These are phyloP conservation scores for Arvicanthis niloticus DNA, from an alignment of 2,113 vertebrate genomes.

Conservation along the genomic window DNA sequence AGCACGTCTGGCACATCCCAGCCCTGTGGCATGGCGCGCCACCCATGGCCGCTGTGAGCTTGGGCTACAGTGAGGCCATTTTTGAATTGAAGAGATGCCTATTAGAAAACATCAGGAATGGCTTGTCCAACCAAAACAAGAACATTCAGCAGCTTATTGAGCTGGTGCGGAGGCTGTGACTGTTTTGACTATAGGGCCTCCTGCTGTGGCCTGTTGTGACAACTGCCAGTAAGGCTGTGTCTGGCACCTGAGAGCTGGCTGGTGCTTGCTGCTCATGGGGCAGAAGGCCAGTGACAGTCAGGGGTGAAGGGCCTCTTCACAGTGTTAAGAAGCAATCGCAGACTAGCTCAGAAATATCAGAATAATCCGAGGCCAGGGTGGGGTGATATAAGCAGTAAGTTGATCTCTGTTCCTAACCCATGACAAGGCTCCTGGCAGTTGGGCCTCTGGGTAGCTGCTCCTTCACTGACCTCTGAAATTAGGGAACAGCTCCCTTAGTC, in stretches of 20 bases:
- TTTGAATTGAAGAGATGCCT: conserved; percentile 83
- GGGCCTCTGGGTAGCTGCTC: not conserved
- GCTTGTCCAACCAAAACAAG: conserved; percentile 73
- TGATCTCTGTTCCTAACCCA: not conserved
- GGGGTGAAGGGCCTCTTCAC: not conserved
- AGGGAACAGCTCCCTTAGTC: not conserved
- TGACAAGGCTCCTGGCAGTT: not conserved
- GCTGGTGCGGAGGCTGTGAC: conserved; percentile 81
- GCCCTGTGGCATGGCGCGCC: conserved; percentile 83
- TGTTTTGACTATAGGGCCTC: not conserved
- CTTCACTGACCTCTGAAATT: not conserved
- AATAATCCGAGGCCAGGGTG: not conserved
- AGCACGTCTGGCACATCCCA: conserved; percentile 82
- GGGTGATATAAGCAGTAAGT: not conserved
- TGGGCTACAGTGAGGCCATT: conserved; percentile 83
- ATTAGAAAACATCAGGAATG: conserved; percentile 81
- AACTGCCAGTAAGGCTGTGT: not conserved
- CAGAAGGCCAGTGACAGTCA: not conserved
- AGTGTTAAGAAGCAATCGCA: not conserved
- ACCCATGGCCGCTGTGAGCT: conserved; percentile 83
- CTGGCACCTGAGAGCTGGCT: not conserved
- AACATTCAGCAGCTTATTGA: conserved; percentile 81
- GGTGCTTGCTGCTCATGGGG: not conserved
- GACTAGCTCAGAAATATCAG: not conserved
- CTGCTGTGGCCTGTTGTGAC: not conserved